Base-by-base conservation (phyloP, 2,113 vertebrate species). In the Hoplias malabaricus region DNA sequence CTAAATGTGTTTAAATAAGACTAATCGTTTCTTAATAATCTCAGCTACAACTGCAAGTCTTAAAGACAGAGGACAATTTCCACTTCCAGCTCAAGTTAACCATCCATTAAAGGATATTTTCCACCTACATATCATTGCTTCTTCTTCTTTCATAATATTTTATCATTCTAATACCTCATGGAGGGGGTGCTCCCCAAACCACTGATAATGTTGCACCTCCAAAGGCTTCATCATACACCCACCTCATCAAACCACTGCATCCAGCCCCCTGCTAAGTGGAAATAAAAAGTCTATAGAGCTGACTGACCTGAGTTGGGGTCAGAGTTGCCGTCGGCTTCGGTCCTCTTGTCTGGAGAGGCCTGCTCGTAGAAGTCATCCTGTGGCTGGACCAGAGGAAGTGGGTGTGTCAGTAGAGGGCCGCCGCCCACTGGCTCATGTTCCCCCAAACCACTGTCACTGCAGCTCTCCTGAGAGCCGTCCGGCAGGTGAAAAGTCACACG, bases 401-500 rank as follows among this genome's bases (percentile, higher is more conserved):
- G 95, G 90, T 98, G 96, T 94, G 97, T 96, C 94, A 98, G 96
- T 94, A 98, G 94, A 84, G 93, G 94, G 91, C 96, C 98, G 94
- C 95, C 94, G 92, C 95, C 94, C 91, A 96, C 94, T 46, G 98
- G 96, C 93, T 98, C 98, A 83, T 98, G 98, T 91, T 98, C 98
- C 82, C 98, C 98, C 87, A 99, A 91, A 92, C 97, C 97, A 93
- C 96, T 98, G 93, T 99, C 98, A 95, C 97, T 98, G 96, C 98
- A 99, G 95, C 98, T 99, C 95, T 99, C 97, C 93, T 99, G 98
- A 88, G 98, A 99, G 91, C 98, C 98, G 66, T 98, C 98, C 0
- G 98, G 98, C 89, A 99, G 96, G 94, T 99, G 97, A 94, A 99
- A 99, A 78, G 98, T 99, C 94, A 99, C 98, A 75, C 97, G 98